These are phyloP conservation scores for Aradus depressus DNA, from an alignment of 2,888 invertebrate species.

Conservation along the genomic window DNA sequence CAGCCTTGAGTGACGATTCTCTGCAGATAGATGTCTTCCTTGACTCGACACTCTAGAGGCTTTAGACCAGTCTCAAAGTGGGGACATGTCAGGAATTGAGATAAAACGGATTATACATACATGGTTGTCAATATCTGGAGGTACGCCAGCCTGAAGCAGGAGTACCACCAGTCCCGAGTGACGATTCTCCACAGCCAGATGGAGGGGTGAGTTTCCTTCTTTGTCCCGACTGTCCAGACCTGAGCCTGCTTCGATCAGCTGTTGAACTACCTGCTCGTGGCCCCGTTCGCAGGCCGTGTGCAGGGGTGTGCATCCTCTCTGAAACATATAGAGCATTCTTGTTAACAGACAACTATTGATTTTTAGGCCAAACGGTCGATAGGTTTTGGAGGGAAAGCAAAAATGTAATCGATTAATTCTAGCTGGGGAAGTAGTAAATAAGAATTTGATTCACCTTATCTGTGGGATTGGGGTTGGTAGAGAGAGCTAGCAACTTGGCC, in stretches of 20 bases:
- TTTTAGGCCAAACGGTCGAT: too few relatives aligned
- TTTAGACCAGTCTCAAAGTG: too few relatives aligned
- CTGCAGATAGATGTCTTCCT: too few relatives aligned
- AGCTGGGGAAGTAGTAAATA: too few relatives aligned
- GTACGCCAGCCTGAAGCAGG: slow-evolving; percentile 55
- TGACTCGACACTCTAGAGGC: too few relatives aligned
- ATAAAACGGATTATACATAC: slow-evolving; percentile 33
- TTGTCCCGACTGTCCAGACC: slow-evolving; percentile 57
- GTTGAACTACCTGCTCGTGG: slow-evolving; percentile 48
- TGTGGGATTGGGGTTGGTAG: slow-evolving; percentile 52
- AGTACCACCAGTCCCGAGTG: slow-evolving; percentile 60
- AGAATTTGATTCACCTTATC: slow-evolving; percentile 50
- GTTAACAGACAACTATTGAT: too few relatives aligned
- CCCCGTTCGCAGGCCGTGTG: slow-evolving; percentile 61
- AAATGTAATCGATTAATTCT: too few relatives aligned
- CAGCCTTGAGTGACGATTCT: too few relatives aligned
- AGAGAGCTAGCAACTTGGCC: slow-evolving; percentile 52
- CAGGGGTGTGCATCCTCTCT: slow-evolving; percentile 53
- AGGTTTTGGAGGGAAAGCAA: too few relatives aligned
- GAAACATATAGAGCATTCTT: slow-evolving; percentile 30
- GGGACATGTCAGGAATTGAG: too few relatives aligned
- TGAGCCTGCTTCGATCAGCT: slow-evolving; percentile 48
- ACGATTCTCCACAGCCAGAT: slow-evolving; percentile 62
- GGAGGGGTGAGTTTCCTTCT: slow-evolving; percentile 61
- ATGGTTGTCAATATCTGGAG: slow-evolving; percentile 45